Base-by-base conservation (phyloP, 2,113 vertebrate species). In the Bagarius yarrelli region DNA sequence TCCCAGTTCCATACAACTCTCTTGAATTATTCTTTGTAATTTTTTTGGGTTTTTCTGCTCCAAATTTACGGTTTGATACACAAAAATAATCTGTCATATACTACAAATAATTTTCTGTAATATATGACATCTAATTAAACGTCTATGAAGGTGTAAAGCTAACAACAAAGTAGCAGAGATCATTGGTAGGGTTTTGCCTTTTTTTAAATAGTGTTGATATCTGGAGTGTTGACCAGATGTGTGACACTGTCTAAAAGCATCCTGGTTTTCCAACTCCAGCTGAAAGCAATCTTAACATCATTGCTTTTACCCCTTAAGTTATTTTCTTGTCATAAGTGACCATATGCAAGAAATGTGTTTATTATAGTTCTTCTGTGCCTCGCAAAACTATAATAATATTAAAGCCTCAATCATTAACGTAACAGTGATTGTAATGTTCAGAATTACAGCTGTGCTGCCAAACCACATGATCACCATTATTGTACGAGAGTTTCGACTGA, bases 231-330 rank as follows among this genome's bases (percentile, higher is more conserved):
- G n/a, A n/a, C n/a, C 6, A 40, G 36, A 6, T 40, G 3, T 3
- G 6, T 6, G 6, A 40, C 0, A n/a, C 14, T 70, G 16, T 50
- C 44, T 50, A 15, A 50, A 1, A 50, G n/a, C n/a, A 47, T 13
- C 67, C 15, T 5, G 21, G 12, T 57, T 79, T 69, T 52, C 40
- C 4, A 23, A 25, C n/a, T 67, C 52, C 52, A 79, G 30, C 77
- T 70, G 64, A 79, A 79, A 79, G 78, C 40, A 27, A 79, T 70
- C 53, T 80, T 47, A 5, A 2, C 32, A 6, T 8, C 18, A 47
- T 27, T 70, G 53, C 34, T 21, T 79, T 69, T 11, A 44, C 34
- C 4, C 63, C 11, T 19, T 8, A 25, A 27, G n/a, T 27, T 47
- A 50, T 50, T 70, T 70, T 52, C 25, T 9, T 27, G n/a, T 50